Base-by-base conservation (phyloP, 2,888 invertebrate species). In the Microctonus hyperodae region DNA sequence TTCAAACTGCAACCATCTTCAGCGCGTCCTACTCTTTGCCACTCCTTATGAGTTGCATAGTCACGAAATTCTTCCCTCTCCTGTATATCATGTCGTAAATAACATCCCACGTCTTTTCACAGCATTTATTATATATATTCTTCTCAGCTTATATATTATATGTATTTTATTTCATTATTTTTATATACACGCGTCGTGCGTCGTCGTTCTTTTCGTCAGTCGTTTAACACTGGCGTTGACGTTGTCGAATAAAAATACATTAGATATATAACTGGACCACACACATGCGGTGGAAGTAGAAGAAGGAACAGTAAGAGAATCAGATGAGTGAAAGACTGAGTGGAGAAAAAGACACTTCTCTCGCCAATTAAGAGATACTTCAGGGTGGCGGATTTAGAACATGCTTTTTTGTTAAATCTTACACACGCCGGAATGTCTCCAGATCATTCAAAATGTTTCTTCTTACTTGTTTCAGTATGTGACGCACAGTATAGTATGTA, bases 161-260 rank as follows among this genome's bases (percentile, higher is more conserved):
- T n/a, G n/a, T n/a, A n/a, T n/a, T 33, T 22, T 48, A 28, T 56
- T 48, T 44, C 23, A 20, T 13, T 57, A 33, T 40, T 37, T 44
- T 10, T 48, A 22, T 7, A 55, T 53, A 53, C 28, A 28, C 53
- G 53, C 28, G 53, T 6, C n/a, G 55, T 28, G 33, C 61, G 35
- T 61, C 50, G 28, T 61, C 61, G 50, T 50, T 51, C 76, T 77
- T 79, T 79, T 79, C 78, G 80, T 81, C 80, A 78, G 78, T 80
- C 81, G 78, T 81, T 80, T 81, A 81, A 79, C 79, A 78, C 80
- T 73, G 75, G 75, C 79, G 79, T 78, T 76, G 77, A 76, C 75
- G 75, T 77, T 74, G 78, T 75, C 78, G 78, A 80, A 81, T 80
- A 80, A 81, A 80, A 81, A 80, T 81, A 81, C 74, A 71, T 69